These are phyloP conservation scores for Drosophila melanogaster DNA, from an alignment of 1,140 invertebrate genomes.

Conservation along the genomic window DNA sequence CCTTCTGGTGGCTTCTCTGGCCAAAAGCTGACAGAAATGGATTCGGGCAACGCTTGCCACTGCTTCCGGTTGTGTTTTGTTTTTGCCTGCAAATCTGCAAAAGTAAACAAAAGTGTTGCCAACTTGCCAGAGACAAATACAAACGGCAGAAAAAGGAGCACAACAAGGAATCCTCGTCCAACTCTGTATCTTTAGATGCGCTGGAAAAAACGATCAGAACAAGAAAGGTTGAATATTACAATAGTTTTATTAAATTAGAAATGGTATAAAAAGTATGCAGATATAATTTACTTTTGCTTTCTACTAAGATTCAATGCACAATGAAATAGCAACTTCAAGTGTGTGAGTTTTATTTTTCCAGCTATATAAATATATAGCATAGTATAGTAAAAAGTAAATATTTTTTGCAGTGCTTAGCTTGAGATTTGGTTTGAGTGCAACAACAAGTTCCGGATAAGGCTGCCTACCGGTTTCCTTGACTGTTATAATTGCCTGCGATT, in stretches of 20 bases:
- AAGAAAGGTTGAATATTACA: neutral
- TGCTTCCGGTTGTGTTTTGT: constrained; percentile 33
- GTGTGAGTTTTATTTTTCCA: no score
- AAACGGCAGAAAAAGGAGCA: constrained; percentile 38
- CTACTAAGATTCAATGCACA: no score
- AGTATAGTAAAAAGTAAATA: no score
- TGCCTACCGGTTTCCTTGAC: constrained; percentile 54
- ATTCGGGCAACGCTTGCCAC: constrained; percentile 23
- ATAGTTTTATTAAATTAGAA: neutral
- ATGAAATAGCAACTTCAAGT: no score
- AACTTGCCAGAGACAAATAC: constrained; percentile 74
- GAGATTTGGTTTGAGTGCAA: constrained; percentile 47
- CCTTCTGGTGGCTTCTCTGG: constrained; percentile 6
- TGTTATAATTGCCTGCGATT: constrained; percentile 77
- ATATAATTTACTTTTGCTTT: no score
- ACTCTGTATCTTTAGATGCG: constrained; percentile 4
- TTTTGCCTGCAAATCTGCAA: constrained; percentile 65
- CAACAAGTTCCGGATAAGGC: constrained; percentile 56
- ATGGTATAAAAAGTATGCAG: neutral
- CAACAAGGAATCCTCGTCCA: constrained; percentile 33
- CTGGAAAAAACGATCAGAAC: neutral
- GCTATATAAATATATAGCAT: no score
- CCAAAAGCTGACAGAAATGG: constrained; percentile 9
- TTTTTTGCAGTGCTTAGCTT: constrained; percentile 9
- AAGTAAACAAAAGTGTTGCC: constrained; percentile 81